Percentiles rank a stretch among this genome's conserved stretches.
Evolutionary conservation across 2,888 invertebrate genomes (phyloP).

Genomic region (Rhyacophila evoluta): DNA sequence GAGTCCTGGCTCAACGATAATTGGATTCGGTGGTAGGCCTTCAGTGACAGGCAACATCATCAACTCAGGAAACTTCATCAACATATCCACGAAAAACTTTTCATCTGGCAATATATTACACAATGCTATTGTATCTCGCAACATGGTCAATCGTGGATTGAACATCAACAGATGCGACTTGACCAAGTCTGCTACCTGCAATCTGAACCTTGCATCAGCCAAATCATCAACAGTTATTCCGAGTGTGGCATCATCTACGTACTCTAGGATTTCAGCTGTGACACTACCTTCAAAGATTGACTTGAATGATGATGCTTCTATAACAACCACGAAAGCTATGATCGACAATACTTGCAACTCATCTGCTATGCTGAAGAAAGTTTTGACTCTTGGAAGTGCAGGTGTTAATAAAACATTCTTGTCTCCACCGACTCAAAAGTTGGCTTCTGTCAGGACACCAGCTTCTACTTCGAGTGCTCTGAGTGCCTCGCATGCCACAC

Average conservation of each 20-base stretch:
- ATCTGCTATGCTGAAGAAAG: conserved; percentile 69
- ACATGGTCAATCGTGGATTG: conserved; percentile 62
- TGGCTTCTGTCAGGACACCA: conserved; percentile 62
- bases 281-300: conserved; percentile 49
- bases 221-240: conserved; percentile 62
- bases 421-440: conserved; percentile 62
- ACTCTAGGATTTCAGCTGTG: conserved; percentile 35
- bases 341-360: conserved; percentile 69
- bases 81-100: conserved; percentile 67
- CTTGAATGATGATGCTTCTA: conserved; percentile 63
- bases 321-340: conserved; percentile 68
- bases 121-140: conserved; percentile 68
- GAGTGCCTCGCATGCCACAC: conserved; percentile 68
- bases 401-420: conserved; percentile 67
- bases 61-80: conserved; percentile 66
- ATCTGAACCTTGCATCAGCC: conserved; percentile 55
- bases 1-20: conserved; percentile 68
- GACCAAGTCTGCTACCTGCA: conserved; percentile 36
- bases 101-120: conserved; percentile 69
- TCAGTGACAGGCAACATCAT: conserved; percentile 62
- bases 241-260: conserved; percentile 63
- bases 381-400: conserved; percentile 66
- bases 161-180: conserved; percentile 46
- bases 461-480: conserved; percentile 64
- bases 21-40: conserved; percentile 66